Base-by-base conservation (phyloP, 2,888 invertebrate genomes). In the Drosophila atripex region DNA sequence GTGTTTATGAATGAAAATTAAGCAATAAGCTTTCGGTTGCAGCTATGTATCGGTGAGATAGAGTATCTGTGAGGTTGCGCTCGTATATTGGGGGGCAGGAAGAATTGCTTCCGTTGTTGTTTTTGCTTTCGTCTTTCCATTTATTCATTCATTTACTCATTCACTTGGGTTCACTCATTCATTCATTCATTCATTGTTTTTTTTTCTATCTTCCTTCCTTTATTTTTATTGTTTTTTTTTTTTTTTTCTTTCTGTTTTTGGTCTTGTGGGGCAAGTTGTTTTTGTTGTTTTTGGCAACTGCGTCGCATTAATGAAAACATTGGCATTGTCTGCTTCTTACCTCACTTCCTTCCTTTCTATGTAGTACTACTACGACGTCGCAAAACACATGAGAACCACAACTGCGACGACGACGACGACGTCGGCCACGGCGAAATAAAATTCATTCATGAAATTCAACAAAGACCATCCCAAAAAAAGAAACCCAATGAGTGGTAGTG, bases 1-100 rank as follows among this genome's bases (percentile, higher is more conserved):
- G 80, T 89, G 86, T 89, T 86, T 84, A 86, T 88, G 89, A 86
- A 86, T 86, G 86, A 86, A 84, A 86, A 89, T 86, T 88, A 86
- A 84, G 84, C 80, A 87, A 85, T 88, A 87, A 87, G 87, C 88
- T 82, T 75, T 64, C 58, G 49, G 59, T 35, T 30, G 30, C 52
- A 21, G 18, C 32, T 61, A 43, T 43, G 47, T 35, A 43, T 41
- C 32, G 47, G 66, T 39, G 39, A 39, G 39, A 39, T n/a, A 16
- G 14, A 16, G n/a, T 63, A 35, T 32, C 50, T 39, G 51, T 64
- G 45, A 49, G 57, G 16, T 32, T 47, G 38, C 18, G 32, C 12
- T 6, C 32, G 11, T 32, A 21, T 28, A 9, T 43, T 32, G 14
- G 35, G 23, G 35, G 46, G 43, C 56, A 55, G 68, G 65, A 74